phyloP scores from a whole-genome alignment of 53 echinoderm and acorn worm genomes.

The Paracentrotus lividus region DNA sequence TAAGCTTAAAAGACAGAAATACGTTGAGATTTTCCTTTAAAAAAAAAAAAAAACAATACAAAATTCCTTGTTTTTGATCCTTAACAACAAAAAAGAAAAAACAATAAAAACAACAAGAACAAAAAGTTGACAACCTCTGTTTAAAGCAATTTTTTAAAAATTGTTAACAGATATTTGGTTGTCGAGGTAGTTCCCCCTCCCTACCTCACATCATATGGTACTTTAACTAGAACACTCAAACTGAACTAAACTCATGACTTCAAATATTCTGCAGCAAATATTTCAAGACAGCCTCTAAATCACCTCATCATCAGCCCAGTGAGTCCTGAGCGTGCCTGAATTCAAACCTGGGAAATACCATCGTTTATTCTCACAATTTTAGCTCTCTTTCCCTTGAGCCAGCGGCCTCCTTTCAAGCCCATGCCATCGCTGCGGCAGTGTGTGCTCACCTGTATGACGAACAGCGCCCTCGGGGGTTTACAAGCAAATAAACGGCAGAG shows the following conservation, averaged over 20 bases:
- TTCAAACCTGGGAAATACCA: conserved; percentile 2
- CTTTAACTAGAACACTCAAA: too few relatives aligned
- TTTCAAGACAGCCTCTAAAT: neutral
- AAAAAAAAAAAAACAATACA: too few relatives aligned
- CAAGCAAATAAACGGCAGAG: conserved; percentile 52
- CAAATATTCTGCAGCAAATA: neutral
- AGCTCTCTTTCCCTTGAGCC: neutral
- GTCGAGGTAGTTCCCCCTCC: too few relatives aligned
- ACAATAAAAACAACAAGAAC: too few relatives aligned
- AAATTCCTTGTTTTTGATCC: too few relatives aligned
- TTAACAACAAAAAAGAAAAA: too few relatives aligned
- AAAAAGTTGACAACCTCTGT: too few relatives aligned
- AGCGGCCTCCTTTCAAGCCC: conserved; percentile 45
- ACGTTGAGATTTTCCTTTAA: too few relatives aligned
- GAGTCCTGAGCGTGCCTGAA: neutral
- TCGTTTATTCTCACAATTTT: conserved; percentile 17
- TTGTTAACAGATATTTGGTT: too few relatives aligned
- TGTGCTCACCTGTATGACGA: conserved; percentile 60
- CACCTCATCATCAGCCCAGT: neutral
- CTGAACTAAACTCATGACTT: neutral
- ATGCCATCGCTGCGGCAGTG: neutral
- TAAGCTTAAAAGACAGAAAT: too few relatives aligned
- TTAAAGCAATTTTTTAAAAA: too few relatives aligned
- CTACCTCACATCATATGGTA: too few relatives aligned
- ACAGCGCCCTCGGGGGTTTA: conserved; percentile 55